Evolutionary conservation across 2,797 vertebrate species (phyloP).

Genomic region (Babyrousa celebensis): DNA sequence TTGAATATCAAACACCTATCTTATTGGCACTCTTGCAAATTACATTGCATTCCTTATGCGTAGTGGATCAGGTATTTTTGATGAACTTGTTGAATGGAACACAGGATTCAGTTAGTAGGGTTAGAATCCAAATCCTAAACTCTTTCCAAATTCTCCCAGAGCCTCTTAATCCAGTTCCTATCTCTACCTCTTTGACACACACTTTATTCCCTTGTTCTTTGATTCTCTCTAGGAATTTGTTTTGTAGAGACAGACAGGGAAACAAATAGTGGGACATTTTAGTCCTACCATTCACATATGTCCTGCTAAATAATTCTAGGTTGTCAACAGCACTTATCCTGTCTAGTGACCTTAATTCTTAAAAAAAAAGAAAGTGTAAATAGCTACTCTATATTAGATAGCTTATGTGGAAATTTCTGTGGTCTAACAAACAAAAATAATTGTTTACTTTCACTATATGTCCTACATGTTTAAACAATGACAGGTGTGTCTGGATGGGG

Average conservation of each 20-base stretch:
- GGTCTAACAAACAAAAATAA: background rate
- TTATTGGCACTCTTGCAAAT: background rate
- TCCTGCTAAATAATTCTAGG: background rate
- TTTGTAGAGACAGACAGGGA: background rate
- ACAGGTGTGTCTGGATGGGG: rapidly evolving
- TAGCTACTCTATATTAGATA: background rate
- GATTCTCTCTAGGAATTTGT: background rate
- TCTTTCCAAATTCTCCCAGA: background rate
- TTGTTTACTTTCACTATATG: background rate
- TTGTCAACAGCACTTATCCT: background rate
- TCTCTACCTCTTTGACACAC: background rate
- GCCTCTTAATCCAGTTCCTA: background rate
- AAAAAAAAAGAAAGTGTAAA: background rate
- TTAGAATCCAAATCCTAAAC: background rate
- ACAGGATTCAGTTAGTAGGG: background rate
- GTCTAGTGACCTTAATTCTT: background rate
- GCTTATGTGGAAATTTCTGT: background rate
- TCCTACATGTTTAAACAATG: background rate
- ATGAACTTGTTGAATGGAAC: background rate
- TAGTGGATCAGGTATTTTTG: background rate
- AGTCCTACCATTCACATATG: background rate
- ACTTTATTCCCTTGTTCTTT: background rate
- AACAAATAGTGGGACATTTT: background rate
- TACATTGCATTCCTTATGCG: background rate
- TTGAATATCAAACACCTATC: background rate